Percentiles rank a stretch among this genome's conserved stretches.
Evolutionary conservation across 2,113 vertebrate species (phyloP).

Genomic region (Setophaga petechia): DNA sequence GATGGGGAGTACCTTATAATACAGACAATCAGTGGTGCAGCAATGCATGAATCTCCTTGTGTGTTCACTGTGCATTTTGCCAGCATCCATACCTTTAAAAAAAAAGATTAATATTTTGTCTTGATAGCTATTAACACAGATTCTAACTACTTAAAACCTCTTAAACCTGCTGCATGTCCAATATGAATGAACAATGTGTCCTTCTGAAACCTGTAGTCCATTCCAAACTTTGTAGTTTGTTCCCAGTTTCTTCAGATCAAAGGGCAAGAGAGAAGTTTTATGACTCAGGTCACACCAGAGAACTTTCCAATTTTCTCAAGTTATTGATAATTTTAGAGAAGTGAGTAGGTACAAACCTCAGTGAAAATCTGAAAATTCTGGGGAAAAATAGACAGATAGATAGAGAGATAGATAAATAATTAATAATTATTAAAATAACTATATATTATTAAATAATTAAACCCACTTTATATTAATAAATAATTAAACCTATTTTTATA

Average conservation of each 20-base stretch:
- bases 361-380: background rate
- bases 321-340: background rate
- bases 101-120: background rate
- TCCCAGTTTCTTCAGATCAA: background rate
- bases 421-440: too few species aligned
- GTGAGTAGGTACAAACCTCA: background rate
- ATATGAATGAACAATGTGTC: background rate
- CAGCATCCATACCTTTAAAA: background rate
- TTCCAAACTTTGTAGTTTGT: background rate
- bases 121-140: background rate
- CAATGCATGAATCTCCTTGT: fast-evolving
- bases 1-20: background rate
- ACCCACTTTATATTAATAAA: too few species aligned
- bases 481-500: too few species aligned
- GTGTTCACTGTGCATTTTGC: background rate
- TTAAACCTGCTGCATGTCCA: background rate
- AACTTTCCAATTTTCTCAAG: background rate
- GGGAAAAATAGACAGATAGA: background rate
- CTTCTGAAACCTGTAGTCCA: background rate
- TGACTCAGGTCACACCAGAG: background rate
- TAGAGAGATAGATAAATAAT: background rate
- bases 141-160: background rate
- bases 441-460: too few species aligned
- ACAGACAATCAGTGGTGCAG: background rate
- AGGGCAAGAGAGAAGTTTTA: background rate